These are phyloP conservation scores for Ditylenchus weischeri DNA, from an alignment of 2,888 invertebrate genomes.

Conservation along the genomic window DNA sequence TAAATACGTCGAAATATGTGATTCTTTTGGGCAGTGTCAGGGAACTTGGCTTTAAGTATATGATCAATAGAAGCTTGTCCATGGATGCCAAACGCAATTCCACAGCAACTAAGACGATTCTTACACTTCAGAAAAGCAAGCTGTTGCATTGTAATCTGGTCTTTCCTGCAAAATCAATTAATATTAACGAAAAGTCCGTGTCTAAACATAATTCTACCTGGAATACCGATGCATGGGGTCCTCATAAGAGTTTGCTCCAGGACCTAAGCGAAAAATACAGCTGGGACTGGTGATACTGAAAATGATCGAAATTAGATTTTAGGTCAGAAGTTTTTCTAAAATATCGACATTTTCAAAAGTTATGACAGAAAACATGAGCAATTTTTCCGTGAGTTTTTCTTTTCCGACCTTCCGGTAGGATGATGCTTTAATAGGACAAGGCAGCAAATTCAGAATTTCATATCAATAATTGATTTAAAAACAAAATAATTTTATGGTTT, in stretches of 20 bases:
- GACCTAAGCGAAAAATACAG: conserved; percentile 17
- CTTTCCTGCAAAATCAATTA: background rate
- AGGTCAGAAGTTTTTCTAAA: no score
- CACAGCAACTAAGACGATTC: conserved; percentile 14
- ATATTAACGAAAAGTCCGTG: background rate
- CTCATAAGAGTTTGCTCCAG: conserved; percentile 20
- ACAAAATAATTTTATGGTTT: no score
- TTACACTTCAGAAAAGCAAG: background rate
- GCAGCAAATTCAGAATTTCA: no score
- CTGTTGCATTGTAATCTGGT: background rate
- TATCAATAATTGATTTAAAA: no score
- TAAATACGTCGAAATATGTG: conserved; percentile 18
- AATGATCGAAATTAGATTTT: conserved; percentile 1
- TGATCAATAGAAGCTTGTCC: conserved; percentile 12
- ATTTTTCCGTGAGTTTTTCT: no score
- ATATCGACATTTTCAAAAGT: no score
- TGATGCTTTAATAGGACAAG: no score
- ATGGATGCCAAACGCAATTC: conserved; percentile 21
- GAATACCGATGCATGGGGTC: conserved; percentile 14
- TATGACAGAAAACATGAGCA: no score
- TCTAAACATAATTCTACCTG: conserved; percentile 1
- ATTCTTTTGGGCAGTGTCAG: background rate
- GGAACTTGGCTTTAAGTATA: background rate
- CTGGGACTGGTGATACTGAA: background rate
- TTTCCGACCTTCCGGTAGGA: no score